Percentiles rank a stretch among this genome's conserved stretches.
These are phyloP conservation scores for Ametastegia equiseti DNA, from an alignment of 2,888 invertebrate species.

Conservation along the genomic window DNA sequence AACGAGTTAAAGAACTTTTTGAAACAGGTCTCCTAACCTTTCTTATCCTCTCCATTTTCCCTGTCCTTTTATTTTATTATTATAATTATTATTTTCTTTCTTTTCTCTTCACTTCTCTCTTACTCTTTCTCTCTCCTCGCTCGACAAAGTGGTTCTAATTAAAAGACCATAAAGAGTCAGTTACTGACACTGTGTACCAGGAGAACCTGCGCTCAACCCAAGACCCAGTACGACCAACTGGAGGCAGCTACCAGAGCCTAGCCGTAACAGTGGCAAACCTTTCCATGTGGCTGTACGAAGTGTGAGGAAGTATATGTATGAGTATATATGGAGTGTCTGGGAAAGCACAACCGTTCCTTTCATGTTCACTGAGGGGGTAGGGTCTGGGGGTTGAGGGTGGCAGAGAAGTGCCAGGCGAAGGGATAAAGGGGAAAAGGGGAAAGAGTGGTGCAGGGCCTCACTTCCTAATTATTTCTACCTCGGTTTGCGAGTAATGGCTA, in stretches of 20 bases:
- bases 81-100: constrained; percentile 33
- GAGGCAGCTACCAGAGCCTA: constrained; percentile 52
- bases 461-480: constrained; percentile 68
- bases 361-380: constrained; percentile 63
- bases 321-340: constrained; percentile 65
- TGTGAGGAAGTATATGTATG: constrained; percentile 54
- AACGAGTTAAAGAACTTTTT: constrained; percentile 35
- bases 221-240: constrained; percentile 11
- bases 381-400: constrained; percentile 53
- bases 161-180: constrained; percentile 70
- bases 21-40: constrained; percentile 43
- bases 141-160: constrained; percentile 70
- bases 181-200: constrained; percentile 51
- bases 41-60: constrained; percentile 57
- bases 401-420: constrained; percentile 46
- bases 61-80: constrained; percentile 59
- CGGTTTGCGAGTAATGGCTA: constrained; percentile 65
- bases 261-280: constrained; percentile 63
- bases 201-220: constrained; percentile 16
- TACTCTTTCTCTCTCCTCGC: constrained; percentile 53
- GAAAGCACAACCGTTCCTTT: constrained; percentile 69
- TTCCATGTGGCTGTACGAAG: constrained; percentile 44
- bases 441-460: constrained; percentile 52
- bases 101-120: constrained; percentile 57
- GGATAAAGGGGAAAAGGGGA: constrained; percentile 33